Conservation (phyloP, 2,797 vertebrate genomes). For the Neosilurus hyrtlii region DNA sequence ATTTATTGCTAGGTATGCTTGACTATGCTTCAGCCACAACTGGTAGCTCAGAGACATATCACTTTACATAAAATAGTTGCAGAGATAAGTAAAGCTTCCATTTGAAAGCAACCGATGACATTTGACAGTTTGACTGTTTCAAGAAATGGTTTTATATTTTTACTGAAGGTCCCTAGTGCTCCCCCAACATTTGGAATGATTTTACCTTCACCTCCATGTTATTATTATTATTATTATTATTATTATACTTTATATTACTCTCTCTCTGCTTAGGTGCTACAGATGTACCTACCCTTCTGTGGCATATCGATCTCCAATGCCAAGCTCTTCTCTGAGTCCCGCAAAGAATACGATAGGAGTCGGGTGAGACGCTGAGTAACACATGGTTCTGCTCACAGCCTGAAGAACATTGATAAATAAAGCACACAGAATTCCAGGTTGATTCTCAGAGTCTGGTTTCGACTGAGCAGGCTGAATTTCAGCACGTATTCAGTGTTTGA, state of each 20-base stretch:
- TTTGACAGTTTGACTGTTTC: too few species aligned
- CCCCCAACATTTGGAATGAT: too few species aligned
- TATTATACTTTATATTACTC: background rate
- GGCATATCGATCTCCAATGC: conserved; percentile 76
- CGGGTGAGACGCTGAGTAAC: conserved; percentile 63
- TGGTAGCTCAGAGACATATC: too few species aligned
- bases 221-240: too few species aligned
- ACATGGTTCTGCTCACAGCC: conserved; percentile 34
- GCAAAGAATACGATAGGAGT: conserved; percentile 77
- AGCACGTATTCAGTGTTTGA: conserved; percentile 22
- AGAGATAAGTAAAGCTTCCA: too few species aligned
- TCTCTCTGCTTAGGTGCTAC: conserved; percentile 62
- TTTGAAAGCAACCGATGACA: too few species aligned
- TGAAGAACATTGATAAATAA: conserved; percentile 37
- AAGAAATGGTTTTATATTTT: too few species aligned
- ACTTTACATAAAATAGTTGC: too few species aligned
- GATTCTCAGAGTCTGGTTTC: conserved; percentile 15
- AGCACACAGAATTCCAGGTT: conserved; percentile 27
- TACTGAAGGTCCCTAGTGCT: too few species aligned
- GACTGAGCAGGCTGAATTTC: conserved; percentile 21
- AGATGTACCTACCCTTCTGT: conserved; percentile 78
- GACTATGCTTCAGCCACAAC: too few species aligned
- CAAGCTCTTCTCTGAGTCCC: conserved; percentile 78
- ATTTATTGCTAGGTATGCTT: too few species aligned
- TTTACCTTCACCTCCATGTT: too few species aligned